Conservation (phyloP, 2,113 vertebrate species). For the Tursiops truncatus region DNA sequence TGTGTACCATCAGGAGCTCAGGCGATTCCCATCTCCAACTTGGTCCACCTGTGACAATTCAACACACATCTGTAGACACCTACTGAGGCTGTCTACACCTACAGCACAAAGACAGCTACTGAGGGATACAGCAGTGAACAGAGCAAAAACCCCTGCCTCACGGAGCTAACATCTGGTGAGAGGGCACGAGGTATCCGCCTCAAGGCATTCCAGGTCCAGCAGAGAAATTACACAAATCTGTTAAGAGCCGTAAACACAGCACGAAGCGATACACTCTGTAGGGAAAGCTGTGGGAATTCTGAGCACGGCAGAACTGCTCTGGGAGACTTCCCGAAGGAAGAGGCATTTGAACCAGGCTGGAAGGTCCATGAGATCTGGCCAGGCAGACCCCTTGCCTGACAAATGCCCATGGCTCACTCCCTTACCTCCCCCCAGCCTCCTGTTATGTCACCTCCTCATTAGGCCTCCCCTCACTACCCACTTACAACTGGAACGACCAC, state of each 20-base stretch:
- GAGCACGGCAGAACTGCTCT: not conserved
- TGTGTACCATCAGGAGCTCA: not conserved
- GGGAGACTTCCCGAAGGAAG: not conserved
- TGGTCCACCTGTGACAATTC: no score
- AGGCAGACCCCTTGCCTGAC: not conserved
- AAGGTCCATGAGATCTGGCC: not conserved
- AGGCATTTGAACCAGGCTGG: not conserved
- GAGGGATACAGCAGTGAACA: not conserved
- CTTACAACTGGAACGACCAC: not conserved
- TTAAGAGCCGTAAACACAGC: not conserved
- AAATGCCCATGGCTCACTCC: not conserved
- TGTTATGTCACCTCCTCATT: not conserved
- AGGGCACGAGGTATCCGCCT: not conserved
- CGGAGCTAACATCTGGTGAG: not conserved
- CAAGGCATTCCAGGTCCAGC: not conserved
- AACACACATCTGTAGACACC: accelerated
- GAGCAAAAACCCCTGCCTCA: not conserved
- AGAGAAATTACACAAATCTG: not conserved
- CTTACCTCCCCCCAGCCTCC: not conserved
- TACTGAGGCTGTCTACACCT: not conserved
- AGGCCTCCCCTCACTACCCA: not conserved
- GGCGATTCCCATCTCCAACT: not conserved
- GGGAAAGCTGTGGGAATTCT: not conserved
- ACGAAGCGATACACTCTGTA: not conserved
- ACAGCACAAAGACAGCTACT: no score